Conservation (phyloP, 2,113 vertebrate species). For the Tonatia bakeri region DNA sequence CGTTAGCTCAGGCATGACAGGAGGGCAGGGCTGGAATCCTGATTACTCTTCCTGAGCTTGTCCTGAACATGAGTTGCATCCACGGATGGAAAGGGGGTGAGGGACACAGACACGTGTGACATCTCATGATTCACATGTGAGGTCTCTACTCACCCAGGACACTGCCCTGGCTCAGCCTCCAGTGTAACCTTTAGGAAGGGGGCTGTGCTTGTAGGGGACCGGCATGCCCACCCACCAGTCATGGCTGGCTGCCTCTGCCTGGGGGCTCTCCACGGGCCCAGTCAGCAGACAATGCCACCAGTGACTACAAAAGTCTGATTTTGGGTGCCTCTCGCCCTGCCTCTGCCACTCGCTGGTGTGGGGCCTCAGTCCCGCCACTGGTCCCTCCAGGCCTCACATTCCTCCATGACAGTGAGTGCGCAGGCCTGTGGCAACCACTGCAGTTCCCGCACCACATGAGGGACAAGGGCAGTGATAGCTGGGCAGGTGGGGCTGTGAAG, state of each 20-base stretch:
- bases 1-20: not conserved
- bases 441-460: accelerated
- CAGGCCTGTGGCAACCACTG: not conserved
- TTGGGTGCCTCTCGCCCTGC: not conserved
- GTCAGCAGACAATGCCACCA: not conserved
- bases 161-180: accelerated
- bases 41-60: not conserved
- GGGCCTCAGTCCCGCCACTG: not conserved
- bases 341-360: not conserved
- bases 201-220: not conserved
- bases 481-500: not conserved
- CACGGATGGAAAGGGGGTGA: not conserved
- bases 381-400: not conserved
- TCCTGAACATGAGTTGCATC: not conserved
- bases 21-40: not conserved
- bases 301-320: not conserved
- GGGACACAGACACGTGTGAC: not conserved
- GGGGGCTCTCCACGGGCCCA: not conserved
- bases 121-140: not conserved
- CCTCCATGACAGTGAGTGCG: not conserved
- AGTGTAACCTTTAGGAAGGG: not conserved
- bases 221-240: accelerated
- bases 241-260: not conserved
- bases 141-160: not conserved
- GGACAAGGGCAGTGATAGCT: not conserved